Evolutionary conservation across 2,113 vertebrate genomes (phyloP).

Genomic region (Microcebus lehilahytsara): DNA sequence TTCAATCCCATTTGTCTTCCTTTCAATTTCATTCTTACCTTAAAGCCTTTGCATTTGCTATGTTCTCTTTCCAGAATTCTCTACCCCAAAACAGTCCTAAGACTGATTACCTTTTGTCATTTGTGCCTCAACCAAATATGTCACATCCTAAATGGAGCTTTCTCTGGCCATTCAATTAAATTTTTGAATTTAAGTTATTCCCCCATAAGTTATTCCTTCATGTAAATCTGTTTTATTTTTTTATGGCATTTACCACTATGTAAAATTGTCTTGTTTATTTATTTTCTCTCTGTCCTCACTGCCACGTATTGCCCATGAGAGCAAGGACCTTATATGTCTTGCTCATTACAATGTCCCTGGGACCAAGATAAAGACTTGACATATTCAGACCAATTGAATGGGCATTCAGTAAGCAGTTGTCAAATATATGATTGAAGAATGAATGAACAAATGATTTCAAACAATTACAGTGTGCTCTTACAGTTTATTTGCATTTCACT

Average conservation of each 20-base stretch:
- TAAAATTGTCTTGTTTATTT: neutral
- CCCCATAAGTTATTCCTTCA: neutral
- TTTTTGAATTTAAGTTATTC: neutral
- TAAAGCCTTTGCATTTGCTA: neutral
- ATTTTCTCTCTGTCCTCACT: neutral
- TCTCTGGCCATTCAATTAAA: neutral
- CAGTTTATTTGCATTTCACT: neutral
- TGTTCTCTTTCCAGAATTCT: neutral
- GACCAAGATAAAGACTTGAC: neutral
- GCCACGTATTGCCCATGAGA: neutral
- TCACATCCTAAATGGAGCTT: neutral
- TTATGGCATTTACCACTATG: neutral
- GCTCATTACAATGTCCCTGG: neutral
- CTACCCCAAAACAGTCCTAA: neutral
- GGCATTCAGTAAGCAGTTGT: neutral
- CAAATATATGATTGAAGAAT: neutral
- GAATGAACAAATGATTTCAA: conserved; percentile 20
- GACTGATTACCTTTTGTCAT: neutral
- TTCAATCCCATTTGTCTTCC: neutral
- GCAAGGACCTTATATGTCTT: neutral
- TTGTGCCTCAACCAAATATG: neutral
- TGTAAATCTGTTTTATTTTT: neutral
- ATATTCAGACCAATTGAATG: neutral
- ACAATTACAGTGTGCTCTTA: neutral
- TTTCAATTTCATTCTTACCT: neutral